Evolutionary conservation across 1,140 invertebrate genomes (phyloP), one percentile per base, ranked within the genome.

Genomic region (Micrasema minimum): DNA sequence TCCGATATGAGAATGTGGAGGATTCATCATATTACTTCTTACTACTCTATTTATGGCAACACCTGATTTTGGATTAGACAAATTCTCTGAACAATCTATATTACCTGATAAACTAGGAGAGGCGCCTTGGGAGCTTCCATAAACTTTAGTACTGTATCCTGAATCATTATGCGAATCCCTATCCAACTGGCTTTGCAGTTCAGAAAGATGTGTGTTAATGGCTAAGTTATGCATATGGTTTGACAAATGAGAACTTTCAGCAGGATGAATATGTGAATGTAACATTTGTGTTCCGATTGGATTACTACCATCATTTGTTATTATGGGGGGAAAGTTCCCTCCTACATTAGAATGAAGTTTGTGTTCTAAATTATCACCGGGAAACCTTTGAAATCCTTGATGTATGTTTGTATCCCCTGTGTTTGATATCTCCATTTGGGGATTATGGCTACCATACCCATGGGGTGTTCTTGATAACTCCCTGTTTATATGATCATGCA

Each of bases 81-180:
- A 22, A 37, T 59, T 65, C 16, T 85, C 83, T 1, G 79, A 78
- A 51, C 78, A 77, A 38, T 87, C 85, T 2, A 84, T 81, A 64
- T 87, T 83, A 14, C 90, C 90, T 37, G 90, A 91, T 16, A 92
- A 85, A 76, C 90, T 91, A 11, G 91, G 91, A 2, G 90, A 92
- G 12, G 91, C 90, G 0, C 91, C 91, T 77, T 92, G 90, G 7
- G 90, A 92, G 50, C 90, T 91, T 5, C 90, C 91, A 69, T 91
- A 92, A 72, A 92, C 89, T 75, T 91, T 89, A 11, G 91, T 92
- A 71, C 90, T 91, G 77, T 92, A 92, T 1, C 91, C 91, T 10
- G 91, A 92, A 79, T 93, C 91, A 77, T 92, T 92, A 76, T 91
- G 90, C 0, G 88, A 88, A 76, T 91, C 90, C 51, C 87, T 78